Evolutionary conservation across 2,888 invertebrate species (phyloP).

Genomic region (Mycogona germanica): DNA sequence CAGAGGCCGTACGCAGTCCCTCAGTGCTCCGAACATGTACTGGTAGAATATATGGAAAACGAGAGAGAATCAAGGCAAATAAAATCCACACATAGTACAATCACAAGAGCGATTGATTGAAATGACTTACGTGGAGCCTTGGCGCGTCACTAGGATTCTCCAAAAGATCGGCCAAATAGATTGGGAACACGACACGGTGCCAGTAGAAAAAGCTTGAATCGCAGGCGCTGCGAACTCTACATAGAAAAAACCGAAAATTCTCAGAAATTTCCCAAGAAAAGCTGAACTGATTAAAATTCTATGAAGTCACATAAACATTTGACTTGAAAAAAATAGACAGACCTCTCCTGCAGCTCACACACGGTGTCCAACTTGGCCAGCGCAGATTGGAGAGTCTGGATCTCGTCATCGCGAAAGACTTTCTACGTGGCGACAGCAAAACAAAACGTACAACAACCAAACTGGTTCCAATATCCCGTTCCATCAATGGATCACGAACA

Average conservation of each 20-base stretch:
- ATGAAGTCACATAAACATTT: no score
- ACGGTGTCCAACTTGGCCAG: slow-evolving; percentile 53
- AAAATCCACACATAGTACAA: no score
- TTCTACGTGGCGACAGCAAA: slow-evolving; percentile 26
- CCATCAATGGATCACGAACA: slow-evolving; percentile 2
- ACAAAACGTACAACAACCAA: no score
- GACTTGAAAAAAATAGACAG: no score
- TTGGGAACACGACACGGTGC: slow-evolving; percentile 62
- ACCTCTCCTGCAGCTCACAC: slow-evolving; percentile 39
- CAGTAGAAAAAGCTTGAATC: slow-evolving; percentile 67
- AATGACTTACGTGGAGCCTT: slow-evolving; percentile 40
- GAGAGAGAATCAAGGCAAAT: no score
- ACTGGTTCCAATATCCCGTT: no score
- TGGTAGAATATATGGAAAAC: no score
- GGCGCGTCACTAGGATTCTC: slow-evolving; percentile 51
- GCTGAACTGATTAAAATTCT: background rate
- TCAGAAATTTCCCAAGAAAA: background rate
- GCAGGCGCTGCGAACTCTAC: slow-evolving; percentile 46
- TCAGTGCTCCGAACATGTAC: slow-evolving; percentile 41
- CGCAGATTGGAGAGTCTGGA: slow-evolving; percentile 46
- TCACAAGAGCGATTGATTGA: no score
- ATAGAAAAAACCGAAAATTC: background rate
- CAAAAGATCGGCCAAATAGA: slow-evolving; percentile 60
- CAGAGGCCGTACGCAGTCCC: slow-evolving; percentile 37
- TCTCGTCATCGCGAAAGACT: slow-evolving; percentile 46